Base-by-base conservation (phyloP, 2,797 vertebrate genomes). In the Furcifer pardalis region DNA sequence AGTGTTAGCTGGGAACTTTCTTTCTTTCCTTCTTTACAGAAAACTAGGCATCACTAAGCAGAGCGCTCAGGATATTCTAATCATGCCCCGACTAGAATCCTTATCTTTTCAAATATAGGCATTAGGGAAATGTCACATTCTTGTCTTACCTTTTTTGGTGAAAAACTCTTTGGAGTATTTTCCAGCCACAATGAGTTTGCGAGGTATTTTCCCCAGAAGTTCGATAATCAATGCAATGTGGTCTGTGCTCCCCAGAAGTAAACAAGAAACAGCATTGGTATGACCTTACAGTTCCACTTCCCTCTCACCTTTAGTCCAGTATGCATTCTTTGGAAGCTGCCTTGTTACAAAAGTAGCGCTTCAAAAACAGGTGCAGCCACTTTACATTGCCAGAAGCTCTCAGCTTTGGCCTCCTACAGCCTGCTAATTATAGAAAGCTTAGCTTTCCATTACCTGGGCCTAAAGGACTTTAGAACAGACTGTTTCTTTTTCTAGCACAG, bases 161-260 rank as follows among this genome's bases (percentile, higher is more conserved):
- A 99, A 99, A 94, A 99, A 99, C 82, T 99, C 98, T 97, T 99
- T 99, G 90, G 98, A 97, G 94, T 99, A 99, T 97, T 99, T 99
- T 90, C 99, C 99, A 66, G 97, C 97, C 90, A 97, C 82, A 91
- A 99, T 97, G 89, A 99, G 97, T 94, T 99, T 99, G 87, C 98
- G 97, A 91, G 98, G 99, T 94, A 99, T 97, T 94, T 98, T 99
- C 8, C 99, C 99, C 65, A 99, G 95, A 88, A 99, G 97, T 96
- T 99, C 98, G 83, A 99, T 99, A 93, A 99, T 99, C 92, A 99
- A 94, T 2, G 99, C 99, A 89, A 99, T 99, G 95, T 99, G 99
- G 95, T 99, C 98, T 99, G 80, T 59, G 15, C 44, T 62, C 44
- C 79, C 52, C 74, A 60, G 35, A 17, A 72, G 77, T 52, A 72